These are phyloP conservation scores for Zonitis immaculata DNA, from an alignment of 2,888 invertebrate species.

Conservation along the genomic window DNA sequence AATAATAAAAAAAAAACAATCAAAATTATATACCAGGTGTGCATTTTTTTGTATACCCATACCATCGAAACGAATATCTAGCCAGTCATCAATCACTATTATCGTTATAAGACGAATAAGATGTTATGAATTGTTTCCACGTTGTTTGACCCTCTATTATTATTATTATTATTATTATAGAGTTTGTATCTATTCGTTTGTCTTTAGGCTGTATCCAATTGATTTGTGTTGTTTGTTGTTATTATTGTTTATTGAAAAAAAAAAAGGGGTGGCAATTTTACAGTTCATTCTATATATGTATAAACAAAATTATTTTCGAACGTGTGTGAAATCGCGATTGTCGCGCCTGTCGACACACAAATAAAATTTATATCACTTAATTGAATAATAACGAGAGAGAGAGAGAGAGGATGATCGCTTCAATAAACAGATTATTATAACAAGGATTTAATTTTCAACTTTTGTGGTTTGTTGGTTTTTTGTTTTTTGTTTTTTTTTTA, in stretches of 20 bases:
- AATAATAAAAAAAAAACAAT: neutral
- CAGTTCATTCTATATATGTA: neutral
- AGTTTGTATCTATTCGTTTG: neutral
- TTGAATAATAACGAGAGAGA: too few species aligned
- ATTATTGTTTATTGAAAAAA: too few species aligned
- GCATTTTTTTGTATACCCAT: neutral
- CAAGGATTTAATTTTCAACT: neutral
- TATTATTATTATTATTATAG: neutral
- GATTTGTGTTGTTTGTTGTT: neutral
- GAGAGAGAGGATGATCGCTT: neutral
- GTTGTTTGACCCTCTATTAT: slow-evolving; percentile 7
- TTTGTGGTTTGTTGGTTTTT: neutral
- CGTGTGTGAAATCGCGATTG: slow-evolving; percentile 24
- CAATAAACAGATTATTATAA: neutral
- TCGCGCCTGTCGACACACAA: slow-evolving; percentile 18
- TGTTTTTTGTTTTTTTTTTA: too few species aligned
- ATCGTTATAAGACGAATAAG: slow-evolving; percentile 14
- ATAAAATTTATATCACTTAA: slow-evolving; percentile 23
- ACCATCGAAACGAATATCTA: neutral
- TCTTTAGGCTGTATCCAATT: neutral
- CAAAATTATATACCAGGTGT: neutral
- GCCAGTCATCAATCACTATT: slow-evolving; percentile 17
- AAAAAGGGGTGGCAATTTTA: neutral
- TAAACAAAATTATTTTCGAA: neutral
- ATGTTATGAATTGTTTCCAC: slow-evolving; percentile 14